phyloP scores from a whole-genome alignment of 1,140 invertebrate genomes.

The Cydia fagiglandana region DNA sequence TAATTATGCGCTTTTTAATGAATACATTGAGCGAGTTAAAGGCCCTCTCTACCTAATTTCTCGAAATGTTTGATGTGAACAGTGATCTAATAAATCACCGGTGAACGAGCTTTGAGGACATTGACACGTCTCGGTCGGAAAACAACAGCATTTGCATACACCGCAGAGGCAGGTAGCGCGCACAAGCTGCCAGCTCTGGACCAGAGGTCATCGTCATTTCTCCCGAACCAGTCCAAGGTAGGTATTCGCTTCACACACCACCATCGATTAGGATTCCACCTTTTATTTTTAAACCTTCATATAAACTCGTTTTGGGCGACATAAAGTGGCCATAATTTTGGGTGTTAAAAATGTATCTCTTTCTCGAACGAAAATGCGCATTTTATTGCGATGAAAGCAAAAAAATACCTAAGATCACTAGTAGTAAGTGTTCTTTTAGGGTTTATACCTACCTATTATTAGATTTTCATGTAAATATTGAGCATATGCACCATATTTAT shows the following conservation, averaged over 20 bases:
- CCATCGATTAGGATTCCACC: conserved; percentile 54
- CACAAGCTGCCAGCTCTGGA: conserved; percentile 26
- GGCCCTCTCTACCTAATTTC: conserved; percentile 36
- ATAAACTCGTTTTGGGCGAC: conserved; percentile 35
- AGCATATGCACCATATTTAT: background rate
- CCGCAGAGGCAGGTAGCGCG: conserved; percentile 63
- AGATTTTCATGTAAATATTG: background rate
- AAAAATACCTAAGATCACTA: background rate
- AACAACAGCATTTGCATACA: conserved; percentile 75
- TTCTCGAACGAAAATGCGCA: conserved; percentile 4
- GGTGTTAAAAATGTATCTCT: conserved; percentile 17
- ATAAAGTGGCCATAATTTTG: conserved; percentile 33
- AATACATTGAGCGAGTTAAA: background rate
- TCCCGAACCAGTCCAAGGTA: conserved; percentile 59
- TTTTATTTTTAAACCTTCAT: conserved; percentile 44
- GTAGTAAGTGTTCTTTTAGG: background rate
- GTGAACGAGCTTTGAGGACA: conserved; percentile 54
- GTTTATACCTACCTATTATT: background rate
- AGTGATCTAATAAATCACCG: conserved; percentile 57
- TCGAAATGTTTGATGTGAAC: conserved; percentile 27
- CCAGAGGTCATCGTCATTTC: conserved; percentile 68
- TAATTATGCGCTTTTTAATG: background rate
- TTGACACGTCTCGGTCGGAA: conserved; percentile 62
- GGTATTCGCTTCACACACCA: conserved; percentile 64
- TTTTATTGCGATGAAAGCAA: conserved; percentile 37